Percentiles rank a stretch among this genome's conserved stretches.
Evolutionary conservation across 2,797 vertebrate genomes (phyloP).

Genomic region (Arrhamphus sclerolepis): DNA sequence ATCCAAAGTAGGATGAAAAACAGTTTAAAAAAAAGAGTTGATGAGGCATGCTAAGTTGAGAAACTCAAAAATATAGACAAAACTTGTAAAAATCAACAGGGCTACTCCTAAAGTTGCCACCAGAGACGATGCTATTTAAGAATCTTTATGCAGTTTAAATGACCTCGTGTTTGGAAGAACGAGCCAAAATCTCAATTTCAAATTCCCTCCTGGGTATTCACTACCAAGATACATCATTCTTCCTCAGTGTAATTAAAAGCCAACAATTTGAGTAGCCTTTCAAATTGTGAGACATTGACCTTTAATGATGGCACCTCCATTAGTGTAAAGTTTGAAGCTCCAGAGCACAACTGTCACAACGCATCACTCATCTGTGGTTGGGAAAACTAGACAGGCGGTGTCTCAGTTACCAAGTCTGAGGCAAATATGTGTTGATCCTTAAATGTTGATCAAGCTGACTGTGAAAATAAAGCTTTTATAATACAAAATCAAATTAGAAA

Average conservation of each 20-base stretch:
- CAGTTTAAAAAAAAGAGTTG: no score
- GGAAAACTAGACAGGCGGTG: slow-evolving; percentile 6
- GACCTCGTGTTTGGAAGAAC: slow-evolving; percentile 11
- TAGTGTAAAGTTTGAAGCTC: slow-evolving; percentile 28
- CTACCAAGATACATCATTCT: slow-evolving; percentile 23
- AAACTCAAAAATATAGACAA: no score
- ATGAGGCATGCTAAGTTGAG: no score
- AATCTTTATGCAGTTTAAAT: background rate
- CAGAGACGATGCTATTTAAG: no score
- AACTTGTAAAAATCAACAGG: no score
- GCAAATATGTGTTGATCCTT: slow-evolving; percentile 3
- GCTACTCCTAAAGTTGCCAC: no score
- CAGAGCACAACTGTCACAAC: slow-evolving; percentile 21
- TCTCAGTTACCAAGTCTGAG: slow-evolving; percentile 14
- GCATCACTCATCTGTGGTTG: slow-evolving; percentile 7
- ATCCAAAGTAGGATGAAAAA: no score
- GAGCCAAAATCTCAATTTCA: slow-evolving; percentile 17
- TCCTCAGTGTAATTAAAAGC: slow-evolving; percentile 44
- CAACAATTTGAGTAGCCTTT: slow-evolving; percentile 35
- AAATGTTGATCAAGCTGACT: background rate
- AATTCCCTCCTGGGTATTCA: slow-evolving; percentile 12
- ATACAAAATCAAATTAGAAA: background rate
- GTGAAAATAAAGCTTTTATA: background rate
- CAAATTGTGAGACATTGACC: slow-evolving; percentile 47
- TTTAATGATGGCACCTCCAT: slow-evolving; percentile 51